Percentiles rank a stretch among this genome's conserved stretches.
phyloP scores from a whole-genome alignment of 2,888 invertebrate genomes.

The Thyatira batis region DNA sequence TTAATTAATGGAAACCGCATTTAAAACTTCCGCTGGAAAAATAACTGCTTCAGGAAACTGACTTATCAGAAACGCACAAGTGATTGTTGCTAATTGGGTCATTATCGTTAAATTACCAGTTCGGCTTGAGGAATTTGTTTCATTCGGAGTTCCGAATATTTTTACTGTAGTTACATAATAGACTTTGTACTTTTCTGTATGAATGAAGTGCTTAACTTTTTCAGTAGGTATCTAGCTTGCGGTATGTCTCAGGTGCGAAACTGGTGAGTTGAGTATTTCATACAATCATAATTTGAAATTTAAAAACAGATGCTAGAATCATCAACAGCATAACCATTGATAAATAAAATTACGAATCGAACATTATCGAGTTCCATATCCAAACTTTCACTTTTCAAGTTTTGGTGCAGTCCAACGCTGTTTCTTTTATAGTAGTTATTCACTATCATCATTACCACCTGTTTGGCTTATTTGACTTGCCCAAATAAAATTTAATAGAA shows the following conservation, averaged over 20 bases:
- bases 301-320: neutral
- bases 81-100: neutral
- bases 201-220: too few species aligned
- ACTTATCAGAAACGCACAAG: neutral
- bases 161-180: neutral
- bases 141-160: neutral
- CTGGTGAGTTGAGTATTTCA: too few species aligned
- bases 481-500: constrained; percentile 49
- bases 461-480: constrained; percentile 38
- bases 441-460: constrained; percentile 22
- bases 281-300: neutral
- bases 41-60: constrained; percentile 1
- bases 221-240: too few species aligned
- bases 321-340: constrained; percentile 16
- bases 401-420: constrained; percentile 30
- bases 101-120: neutral
- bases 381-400: constrained; percentile 58
- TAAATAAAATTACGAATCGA: constrained; percentile 33
- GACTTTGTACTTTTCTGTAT: neutral
- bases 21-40: constrained; percentile 6
- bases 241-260: too few species aligned
- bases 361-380: constrained; percentile 41
- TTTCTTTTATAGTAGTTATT: constrained; percentile 24
- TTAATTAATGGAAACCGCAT: constrained; percentile 1
- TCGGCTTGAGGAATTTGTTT: neutral